Percentiles rank a stretch among this genome's conserved stretches.
phyloP scores from a whole-genome alignment of 2,797 vertebrate species.

The Brachymystax lenok region DNA sequence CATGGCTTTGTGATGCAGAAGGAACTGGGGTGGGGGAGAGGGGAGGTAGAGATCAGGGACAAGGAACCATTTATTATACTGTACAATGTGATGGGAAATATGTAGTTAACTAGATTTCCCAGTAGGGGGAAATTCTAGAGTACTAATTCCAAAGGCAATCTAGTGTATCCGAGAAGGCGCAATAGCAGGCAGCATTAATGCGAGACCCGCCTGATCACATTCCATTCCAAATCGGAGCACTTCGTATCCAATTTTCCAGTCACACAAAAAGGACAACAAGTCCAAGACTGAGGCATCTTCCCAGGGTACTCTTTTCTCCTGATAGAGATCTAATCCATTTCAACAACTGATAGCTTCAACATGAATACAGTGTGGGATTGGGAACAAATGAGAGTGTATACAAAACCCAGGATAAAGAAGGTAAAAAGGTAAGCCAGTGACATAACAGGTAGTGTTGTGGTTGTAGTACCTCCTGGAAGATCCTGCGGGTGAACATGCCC shows the following conservation, averaged over 20 bases:
- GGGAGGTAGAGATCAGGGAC: background rate
- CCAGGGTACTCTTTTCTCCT: background rate
- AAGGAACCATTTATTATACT: background rate
- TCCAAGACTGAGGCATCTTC: background rate
- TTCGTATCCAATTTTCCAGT: slow-evolving; percentile 5
- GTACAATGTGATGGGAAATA: background rate
- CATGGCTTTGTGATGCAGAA: slow-evolving; percentile 87
- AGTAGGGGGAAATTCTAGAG: background rate
- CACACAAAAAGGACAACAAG: background rate
- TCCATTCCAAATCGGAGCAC: slow-evolving; percentile 12
- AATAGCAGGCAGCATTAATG: background rate
- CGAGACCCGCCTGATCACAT: slow-evolving; percentile 9
- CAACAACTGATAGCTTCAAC: background rate
- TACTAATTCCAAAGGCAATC: slow-evolving; percentile 24
- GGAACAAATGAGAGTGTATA: background rate
- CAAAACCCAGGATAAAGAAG: background rate
- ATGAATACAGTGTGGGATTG: background rate
- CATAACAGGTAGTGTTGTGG: background rate
- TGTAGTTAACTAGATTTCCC: too few species aligned
- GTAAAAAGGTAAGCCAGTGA: background rate
- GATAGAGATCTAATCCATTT: background rate
- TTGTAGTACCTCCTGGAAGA: slow-evolving; percentile 83
- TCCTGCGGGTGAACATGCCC: slow-evolving; percentile 85
- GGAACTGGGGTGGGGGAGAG: slow-evolving; percentile 71
- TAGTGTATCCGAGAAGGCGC: background rate